These are phyloP conservation scores for Ochotona curzoniae DNA, from an alignment of 2,113 vertebrate genomes.

Conservation along the genomic window DNA sequence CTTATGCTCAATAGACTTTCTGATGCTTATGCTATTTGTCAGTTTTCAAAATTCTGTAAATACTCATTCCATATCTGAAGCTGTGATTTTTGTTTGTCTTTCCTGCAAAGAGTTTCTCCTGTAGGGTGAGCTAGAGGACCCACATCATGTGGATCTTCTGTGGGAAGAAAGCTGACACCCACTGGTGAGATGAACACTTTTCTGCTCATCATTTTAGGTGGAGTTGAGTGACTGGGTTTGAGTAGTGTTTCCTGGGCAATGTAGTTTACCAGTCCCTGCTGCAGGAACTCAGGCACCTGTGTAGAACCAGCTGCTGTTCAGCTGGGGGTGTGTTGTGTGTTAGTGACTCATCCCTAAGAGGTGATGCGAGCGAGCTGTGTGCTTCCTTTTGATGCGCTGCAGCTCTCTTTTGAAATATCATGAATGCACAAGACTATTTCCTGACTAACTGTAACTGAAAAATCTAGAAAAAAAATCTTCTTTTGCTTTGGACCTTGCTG, in stretches of 20 bases:
- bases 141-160: not conserved
- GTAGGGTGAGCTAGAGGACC: not conserved
- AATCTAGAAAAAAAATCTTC: not conserved
- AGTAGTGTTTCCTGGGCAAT: not conserved
- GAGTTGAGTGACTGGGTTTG: not conserved
- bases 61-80: not conserved
- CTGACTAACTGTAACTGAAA: slow-evolving; percentile 16
- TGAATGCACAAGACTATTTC: not conserved
- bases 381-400: not conserved
- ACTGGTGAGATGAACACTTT: not conserved
- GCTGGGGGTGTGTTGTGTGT: not conserved
- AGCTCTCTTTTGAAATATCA: slow-evolving; percentile 7
- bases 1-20: slow-evolving; percentile 4
- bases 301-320: not conserved
- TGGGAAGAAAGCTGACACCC: not conserved
- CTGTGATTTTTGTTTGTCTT: not conserved
- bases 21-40: not conserved
- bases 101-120: not conserved
- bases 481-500: slow-evolving; percentile 27
- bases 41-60: slow-evolving; percentile 5
- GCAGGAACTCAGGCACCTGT: not conserved
- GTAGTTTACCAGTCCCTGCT: not conserved
- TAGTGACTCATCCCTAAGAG: not conserved
- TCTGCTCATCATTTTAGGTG: not conserved
- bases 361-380: not conserved